These are phyloP conservation scores for Bacillus rossius DNA, from an alignment of 1,140 invertebrate species.

Conservation along the genomic window DNA sequence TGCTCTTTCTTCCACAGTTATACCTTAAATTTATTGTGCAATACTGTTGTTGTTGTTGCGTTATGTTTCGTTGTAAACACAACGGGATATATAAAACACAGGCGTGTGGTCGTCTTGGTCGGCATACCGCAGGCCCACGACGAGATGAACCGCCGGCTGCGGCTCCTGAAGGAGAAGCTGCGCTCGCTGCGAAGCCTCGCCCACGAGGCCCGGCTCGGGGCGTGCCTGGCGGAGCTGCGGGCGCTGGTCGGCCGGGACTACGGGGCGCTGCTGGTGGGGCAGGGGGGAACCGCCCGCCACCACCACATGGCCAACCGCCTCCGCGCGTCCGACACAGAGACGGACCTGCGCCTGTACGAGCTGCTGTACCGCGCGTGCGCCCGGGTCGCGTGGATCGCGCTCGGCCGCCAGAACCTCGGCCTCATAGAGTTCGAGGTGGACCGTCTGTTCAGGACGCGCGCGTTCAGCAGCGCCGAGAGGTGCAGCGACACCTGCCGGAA, in stretches of 20 bases:
- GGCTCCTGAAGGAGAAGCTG: slow-evolving; percentile 37
- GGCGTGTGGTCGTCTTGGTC: too few species aligned
- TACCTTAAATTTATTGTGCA: too few species aligned
- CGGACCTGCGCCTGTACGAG: slow-evolving; percentile 54
- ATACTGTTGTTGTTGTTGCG: too few species aligned
- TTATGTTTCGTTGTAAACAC: too few species aligned
- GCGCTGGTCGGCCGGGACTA: slow-evolving; percentile 54
- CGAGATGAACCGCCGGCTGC: background rate
- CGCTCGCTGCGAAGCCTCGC: slow-evolving; percentile 50
- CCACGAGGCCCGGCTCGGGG: slow-evolving; percentile 45
- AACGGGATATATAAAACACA: too few species aligned
- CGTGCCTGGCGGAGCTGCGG: slow-evolving; percentile 52
- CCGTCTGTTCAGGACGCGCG: slow-evolving; percentile 51
- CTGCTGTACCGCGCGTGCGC: slow-evolving; percentile 49
- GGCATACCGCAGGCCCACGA: background rate
- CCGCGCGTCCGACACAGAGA: slow-evolving; percentile 49
- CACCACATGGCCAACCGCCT: slow-evolving; percentile 52
- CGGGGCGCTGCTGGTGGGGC: slow-evolving; percentile 48
- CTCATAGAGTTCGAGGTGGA: slow-evolving; percentile 56
- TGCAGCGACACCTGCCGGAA: too few species aligned
- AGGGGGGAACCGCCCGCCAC: slow-evolving; percentile 42
- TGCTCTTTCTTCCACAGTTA: too few species aligned
- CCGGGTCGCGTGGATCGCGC: slow-evolving; percentile 56
- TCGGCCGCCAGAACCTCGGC: slow-evolving; percentile 49
- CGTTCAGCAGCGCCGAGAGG: too few species aligned